Conservation (phyloP, 2,797 vertebrate species). For the Corythornis leucogaster region DNA sequence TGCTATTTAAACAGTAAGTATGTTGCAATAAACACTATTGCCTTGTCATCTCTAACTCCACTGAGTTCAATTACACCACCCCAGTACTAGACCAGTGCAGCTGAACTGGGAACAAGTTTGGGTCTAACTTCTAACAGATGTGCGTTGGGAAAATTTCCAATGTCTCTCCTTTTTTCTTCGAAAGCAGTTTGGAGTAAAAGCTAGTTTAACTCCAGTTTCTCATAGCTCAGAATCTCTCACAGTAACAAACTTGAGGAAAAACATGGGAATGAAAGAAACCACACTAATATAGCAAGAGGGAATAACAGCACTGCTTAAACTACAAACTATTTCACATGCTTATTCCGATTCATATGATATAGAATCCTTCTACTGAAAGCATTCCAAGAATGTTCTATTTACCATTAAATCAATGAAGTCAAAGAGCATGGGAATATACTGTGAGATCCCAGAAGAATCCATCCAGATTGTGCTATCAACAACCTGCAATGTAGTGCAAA, state of each 20-base stretch:
- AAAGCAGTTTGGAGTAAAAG: constrained; percentile 48
- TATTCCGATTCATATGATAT: constrained; percentile 50
- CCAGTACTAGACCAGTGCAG: constrained; percentile 38
- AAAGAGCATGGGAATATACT: constrained; percentile 79
- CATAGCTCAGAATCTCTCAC: constrained; percentile 40
- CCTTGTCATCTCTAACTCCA: constrained; percentile 36
- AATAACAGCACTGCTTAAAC: constrained; percentile 45
- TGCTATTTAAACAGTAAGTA: background rate
- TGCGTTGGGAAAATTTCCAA: constrained; percentile 55
- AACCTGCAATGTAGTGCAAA: constrained; percentile 22
- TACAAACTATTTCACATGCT: constrained; percentile 55
- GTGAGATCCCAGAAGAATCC: constrained; percentile 58
- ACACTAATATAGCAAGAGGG: constrained; percentile 7
- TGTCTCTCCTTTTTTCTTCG: constrained; percentile 49
- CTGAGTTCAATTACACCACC: constrained; percentile 14
- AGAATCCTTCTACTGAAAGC: constrained; percentile 69
- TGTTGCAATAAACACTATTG: constrained; percentile 7
- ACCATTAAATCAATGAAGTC: constrained; percentile 73
- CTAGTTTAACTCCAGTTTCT: constrained; percentile 27
- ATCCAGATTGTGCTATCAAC: constrained; percentile 19
- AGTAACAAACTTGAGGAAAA: constrained; percentile 28
- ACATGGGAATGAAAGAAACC: constrained; percentile 47
- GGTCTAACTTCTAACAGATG: constrained; percentile 62
- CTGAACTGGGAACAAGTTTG: constrained; percentile 64
- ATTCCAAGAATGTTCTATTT: constrained; percentile 77